phyloP scores from a whole-genome alignment of 1,140 invertebrate species.

The Ooceraea biroi region DNA sequence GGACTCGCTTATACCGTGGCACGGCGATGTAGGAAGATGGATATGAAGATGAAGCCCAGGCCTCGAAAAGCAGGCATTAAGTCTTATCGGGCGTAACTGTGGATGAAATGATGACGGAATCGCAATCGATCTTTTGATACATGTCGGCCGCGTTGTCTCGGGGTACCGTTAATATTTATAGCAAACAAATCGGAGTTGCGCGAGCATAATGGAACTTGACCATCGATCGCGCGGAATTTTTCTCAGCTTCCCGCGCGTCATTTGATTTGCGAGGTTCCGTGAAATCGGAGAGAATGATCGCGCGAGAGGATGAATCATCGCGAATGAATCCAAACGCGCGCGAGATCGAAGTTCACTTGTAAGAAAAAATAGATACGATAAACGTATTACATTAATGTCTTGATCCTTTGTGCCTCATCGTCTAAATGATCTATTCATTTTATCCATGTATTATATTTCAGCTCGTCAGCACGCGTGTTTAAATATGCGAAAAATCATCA shows the following conservation, averaged over 20 bases:
- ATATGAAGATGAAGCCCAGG: constrained; percentile 52
- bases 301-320: background rate
- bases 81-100: constrained; percentile 54
- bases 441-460: background rate
- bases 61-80: constrained; percentile 49
- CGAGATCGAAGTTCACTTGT: background rate
- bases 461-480: background rate
- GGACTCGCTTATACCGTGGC: constrained; percentile 44
- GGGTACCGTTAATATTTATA: constrained; percentile 49
- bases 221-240: background rate
- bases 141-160: constrained; percentile 17
- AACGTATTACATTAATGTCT: background rate
- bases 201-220: background rate
- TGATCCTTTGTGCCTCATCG: background rate
- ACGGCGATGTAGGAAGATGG: constrained; percentile 47
- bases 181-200: constrained; percentile 13
- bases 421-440: background rate
- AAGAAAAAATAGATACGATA: background rate
- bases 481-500: constrained; percentile 18
- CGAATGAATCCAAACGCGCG: background rate
- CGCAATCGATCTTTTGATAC: constrained; percentile 54
- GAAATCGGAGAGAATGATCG: background rate
- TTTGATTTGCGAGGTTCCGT: background rate
- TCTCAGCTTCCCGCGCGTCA: background rate
- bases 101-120: constrained; percentile 58